Percentiles rank a stretch among this genome's conserved stretches.
Conservation (phyloP, 2,797 vertebrate genomes). For the Etheostoma perlongum region DNA sequence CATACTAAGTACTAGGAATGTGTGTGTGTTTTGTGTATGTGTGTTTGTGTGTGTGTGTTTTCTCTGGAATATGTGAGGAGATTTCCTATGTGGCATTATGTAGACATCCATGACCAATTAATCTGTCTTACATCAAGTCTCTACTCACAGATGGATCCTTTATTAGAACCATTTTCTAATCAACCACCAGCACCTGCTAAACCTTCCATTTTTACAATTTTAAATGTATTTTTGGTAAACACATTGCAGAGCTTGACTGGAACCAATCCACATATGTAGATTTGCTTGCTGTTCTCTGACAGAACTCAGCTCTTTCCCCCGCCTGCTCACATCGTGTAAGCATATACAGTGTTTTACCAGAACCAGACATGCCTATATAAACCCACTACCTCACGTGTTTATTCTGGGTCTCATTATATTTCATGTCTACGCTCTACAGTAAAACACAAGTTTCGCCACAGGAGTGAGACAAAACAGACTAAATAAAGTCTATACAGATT, state of each 20-base stretch:
- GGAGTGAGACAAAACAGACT: conserved; percentile 49
- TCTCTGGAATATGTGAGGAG: conserved; percentile 77
- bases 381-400: conserved; percentile 29
- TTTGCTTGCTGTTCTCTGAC: conserved; percentile 66
- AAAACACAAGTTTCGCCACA: conserved; percentile 31
- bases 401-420: conserved; percentile 23
- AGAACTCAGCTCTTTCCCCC: conserved; percentile 40
- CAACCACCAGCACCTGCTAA: conserved; percentile 80
- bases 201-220: conserved; percentile 75
- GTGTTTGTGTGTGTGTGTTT: conserved; percentile 54
- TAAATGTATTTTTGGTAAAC: conserved; percentile 80
- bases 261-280: conserved; percentile 78
- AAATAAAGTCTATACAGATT: conserved; percentile 63
- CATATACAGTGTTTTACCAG: conserved; percentile 46
- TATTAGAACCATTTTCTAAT: conserved; percentile 85
- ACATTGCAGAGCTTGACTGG: conserved; percentile 79
- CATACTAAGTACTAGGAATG: conserved; percentile 81
- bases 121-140: conserved; percentile 83
- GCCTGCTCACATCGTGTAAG: conserved; percentile 56
- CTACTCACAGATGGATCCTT: conserved; percentile 86
- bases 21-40: conserved; percentile 50
- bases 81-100: conserved; percentile 87
- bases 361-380: conserved; percentile 38
- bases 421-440: conserved; percentile 10
- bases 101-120: conserved; percentile 87